Evolutionary conservation across 1,140 invertebrate species (phyloP), one percentile per base, ranked within the genome.

Genomic region (Drosophila leontia): DNA sequence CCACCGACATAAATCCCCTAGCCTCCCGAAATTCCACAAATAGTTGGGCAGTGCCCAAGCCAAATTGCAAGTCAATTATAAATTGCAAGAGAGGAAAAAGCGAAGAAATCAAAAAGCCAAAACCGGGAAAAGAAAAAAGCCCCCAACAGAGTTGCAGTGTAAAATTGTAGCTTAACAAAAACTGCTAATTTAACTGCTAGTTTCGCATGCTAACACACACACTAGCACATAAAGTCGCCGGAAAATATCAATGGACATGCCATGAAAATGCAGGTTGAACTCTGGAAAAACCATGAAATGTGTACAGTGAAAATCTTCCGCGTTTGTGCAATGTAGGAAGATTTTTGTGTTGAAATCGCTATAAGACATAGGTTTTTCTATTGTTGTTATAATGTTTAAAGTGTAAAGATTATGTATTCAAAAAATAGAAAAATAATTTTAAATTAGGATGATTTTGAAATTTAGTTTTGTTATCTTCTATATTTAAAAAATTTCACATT

Each of bases 41-140:
- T 85, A 91, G 86, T 85, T 69, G 35, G 56, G 41, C 37, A 39
- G 41, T 72, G 81, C 85, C 87, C 85, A 80, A 78, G 78, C 78
- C 85, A 88, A 88, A 88, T 90, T 88, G 85, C 85, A 88, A 90
- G 85, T 88, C 87, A 88, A 88, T 88, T 88, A 88, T 90, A 90
- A 88, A 88, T 88, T 88, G 85, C 85, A 88, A 71, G 50, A 57
- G 81, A 67, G 51, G 59, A 48, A 78, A 67, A 48, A 65, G 23
- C 61, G 29, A 29, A 64, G 68, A 53, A 75, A 70, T 39, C 70
- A 29, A 57, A 63, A 37, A 59, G 44, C 62, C 26, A 32, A 78
- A 56, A 59, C 48, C 47, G 47, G 58, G 35, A 44, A 59, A 55
- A 50, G 59, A 42, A 74, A 77, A 69, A 59, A 23, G n/a, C 13